A percentile compares a stretch with the other conserved stretches of the same genome.
phyloP scores from a whole-genome alignment of 2,113 vertebrate species.

The Aix galericulata region DNA sequence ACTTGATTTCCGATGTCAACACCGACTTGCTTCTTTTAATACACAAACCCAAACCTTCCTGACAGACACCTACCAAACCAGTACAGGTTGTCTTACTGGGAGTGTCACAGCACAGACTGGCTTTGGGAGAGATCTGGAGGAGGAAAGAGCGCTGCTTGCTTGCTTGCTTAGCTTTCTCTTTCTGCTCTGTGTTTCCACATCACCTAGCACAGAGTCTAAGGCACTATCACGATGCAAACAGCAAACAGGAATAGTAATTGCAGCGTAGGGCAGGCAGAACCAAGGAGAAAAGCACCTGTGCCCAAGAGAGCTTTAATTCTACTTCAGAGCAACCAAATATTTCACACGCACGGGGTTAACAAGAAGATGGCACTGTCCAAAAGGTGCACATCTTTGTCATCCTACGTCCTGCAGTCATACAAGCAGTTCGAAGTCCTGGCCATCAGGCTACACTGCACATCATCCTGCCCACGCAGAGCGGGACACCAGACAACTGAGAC shows the following conservation, averaged over 20 bases:
- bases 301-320: not conserved
- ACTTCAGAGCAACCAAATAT: not conserved
- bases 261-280: not conserved
- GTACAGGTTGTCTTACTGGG: not conserved
- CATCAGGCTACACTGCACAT: too few species aligned
- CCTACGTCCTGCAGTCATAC: not conserved
- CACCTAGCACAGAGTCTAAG: not conserved
- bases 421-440: not conserved
- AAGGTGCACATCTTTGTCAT: not conserved
- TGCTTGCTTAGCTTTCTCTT: not conserved
- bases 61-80: not conserved
- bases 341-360: not conserved
- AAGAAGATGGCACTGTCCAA: not conserved
- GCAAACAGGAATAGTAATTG: not conserved
- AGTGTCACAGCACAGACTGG: not conserved
- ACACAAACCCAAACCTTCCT: not conserved
- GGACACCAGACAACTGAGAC: not conserved
- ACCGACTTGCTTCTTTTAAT: not conserved
- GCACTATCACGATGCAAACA: not conserved
- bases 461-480: rapidly evolving
- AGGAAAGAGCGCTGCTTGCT: not conserved
- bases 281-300: not conserved
- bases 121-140: not conserved
- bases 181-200: not conserved
- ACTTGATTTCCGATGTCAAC: not conserved